Evolutionary conservation across 2,797 vertebrate species (phyloP).

Genomic region (Falco novaeseelandiae): DNA sequence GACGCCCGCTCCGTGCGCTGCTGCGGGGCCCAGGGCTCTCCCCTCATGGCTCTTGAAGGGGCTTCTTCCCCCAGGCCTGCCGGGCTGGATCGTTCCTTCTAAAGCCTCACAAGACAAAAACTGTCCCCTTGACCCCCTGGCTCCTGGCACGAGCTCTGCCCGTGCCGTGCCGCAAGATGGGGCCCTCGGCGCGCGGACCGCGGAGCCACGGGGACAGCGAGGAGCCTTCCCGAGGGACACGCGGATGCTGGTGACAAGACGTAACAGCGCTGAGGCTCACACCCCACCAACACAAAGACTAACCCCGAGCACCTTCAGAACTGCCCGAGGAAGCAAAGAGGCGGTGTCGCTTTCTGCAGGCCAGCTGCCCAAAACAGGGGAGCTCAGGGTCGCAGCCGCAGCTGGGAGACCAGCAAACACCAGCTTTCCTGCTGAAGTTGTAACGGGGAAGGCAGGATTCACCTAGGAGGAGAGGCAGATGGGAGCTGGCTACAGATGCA

Average conservation of each 20-base stretch:
- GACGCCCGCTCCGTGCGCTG: rapidly evolving
- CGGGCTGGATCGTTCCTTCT: not conserved
- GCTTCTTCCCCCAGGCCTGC: not conserved
- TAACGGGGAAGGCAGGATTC: not conserved
- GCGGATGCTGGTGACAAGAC: rapidly evolving
- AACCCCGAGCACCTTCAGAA: not conserved
- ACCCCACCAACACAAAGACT: rapidly evolving
- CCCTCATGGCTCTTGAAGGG: not conserved
- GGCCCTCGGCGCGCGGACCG: not conserved
- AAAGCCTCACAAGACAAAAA: rapidly evolving
- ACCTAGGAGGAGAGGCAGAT: not conserved
- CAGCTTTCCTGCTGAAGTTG: not conserved
- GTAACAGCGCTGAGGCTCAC: rapidly evolving
- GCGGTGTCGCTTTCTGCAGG: rapidly evolving
- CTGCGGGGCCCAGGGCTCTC: not conserved
- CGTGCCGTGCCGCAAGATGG: constrained; percentile 2
- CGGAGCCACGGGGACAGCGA: rapidly evolving
- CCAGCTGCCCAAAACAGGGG: rapidly evolving
- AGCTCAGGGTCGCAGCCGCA: not conserved
- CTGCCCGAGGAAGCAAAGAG: not conserved
- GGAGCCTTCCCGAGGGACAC: not conserved
- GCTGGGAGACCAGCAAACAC: rapidly evolving
- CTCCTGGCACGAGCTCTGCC: not conserved
- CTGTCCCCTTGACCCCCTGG: rapidly evolving
- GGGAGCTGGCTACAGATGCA: not conserved